phyloP scores from a whole-genome alignment of 1,140 invertebrate genomes.

The Ectropis grisescens region DNA sequence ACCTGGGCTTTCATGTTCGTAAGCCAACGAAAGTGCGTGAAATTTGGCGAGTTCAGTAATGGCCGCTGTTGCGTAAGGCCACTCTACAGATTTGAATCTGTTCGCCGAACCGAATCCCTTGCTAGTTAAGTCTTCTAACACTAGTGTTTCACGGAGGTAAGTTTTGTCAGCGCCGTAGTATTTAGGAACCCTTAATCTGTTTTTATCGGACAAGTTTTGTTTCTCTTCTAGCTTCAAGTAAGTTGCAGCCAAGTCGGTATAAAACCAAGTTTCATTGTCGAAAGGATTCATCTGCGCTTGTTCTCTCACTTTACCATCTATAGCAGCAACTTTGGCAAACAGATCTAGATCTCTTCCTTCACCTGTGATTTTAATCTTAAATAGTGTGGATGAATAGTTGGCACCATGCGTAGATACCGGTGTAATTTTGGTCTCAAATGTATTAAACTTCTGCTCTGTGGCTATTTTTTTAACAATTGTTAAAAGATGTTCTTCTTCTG shows the following conservation, averaged over 20 bases:
- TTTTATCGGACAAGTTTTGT: constrained; percentile 9
- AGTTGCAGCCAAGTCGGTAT: constrained; percentile 8
- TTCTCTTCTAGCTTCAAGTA: constrained; percentile 14
- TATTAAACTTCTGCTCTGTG: no score
- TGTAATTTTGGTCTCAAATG: no score
- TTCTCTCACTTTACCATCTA: constrained; percentile 11
- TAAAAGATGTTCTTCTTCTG: no score
- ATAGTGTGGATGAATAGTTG: no score
- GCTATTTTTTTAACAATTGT: no score
- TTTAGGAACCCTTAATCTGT: constrained; percentile 13
- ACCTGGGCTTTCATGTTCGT: no score
- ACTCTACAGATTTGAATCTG: constrained; percentile 14
- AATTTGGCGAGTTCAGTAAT: constrained; percentile 18
- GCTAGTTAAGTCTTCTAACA: constrained; percentile 17
- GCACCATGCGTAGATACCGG: no score
- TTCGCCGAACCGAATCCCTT: constrained; percentile 15
- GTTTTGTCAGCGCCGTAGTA: constrained; percentile 14
- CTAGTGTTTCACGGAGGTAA: constrained; percentile 15
- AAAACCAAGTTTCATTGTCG: constrained; percentile 14
- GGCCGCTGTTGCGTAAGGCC: constrained; percentile 14
- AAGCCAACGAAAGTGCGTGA: constrained; percentile 22
- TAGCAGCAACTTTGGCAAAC: constrained; percentile 20
- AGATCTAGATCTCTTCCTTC: constrained; percentile 17
- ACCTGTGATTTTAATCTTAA: no score
- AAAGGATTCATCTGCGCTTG: constrained; percentile 3